These are phyloP conservation scores for Linurgus olivaceus DNA, from an alignment of 2,797 vertebrate genomes.

Conservation along the genomic window DNA sequence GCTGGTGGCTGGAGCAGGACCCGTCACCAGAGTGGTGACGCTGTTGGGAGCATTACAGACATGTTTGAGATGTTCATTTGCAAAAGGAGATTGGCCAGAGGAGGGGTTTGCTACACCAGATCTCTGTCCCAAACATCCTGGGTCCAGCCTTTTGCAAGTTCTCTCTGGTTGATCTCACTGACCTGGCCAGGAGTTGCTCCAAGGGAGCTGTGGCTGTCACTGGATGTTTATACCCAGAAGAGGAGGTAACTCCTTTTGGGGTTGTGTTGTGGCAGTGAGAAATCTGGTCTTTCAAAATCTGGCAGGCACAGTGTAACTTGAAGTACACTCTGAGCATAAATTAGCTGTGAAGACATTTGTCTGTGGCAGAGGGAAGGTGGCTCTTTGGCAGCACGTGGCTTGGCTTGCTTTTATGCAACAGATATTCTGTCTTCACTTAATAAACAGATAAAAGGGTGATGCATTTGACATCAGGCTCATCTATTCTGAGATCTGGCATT, in stretches of 20 bases:
- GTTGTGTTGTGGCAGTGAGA: background rate
- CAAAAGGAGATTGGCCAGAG: background rate
- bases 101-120: background rate
- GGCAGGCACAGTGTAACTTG: background rate
- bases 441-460: slow-evolving; percentile 56
- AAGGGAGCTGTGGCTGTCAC: background rate
- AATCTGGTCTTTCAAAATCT: slow-evolving; percentile 7
- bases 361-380: slow-evolving; percentile 31
- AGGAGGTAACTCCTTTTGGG: background rate
- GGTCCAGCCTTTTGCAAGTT: background rate
- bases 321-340: background rate
- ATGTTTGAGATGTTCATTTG: rapidly evolving
- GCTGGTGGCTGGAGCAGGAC: background rate
- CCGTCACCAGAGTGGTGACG: background rate
- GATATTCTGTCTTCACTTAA: slow-evolving; percentile 48
- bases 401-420: slow-evolving; percentile 24
- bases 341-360: slow-evolving; percentile 18
- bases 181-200: background rate
- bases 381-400: slow-evolving; percentile 30
- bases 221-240: background rate
- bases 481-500: slow-evolving; percentile 65
- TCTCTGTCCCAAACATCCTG: background rate
- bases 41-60: background rate
- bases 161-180: background rate
- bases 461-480: slow-evolving; percentile 39